These are phyloP conservation scores for Amphiprion percula DNA, from an alignment of 2,113 vertebrate species.

Conservation along the genomic window DNA sequence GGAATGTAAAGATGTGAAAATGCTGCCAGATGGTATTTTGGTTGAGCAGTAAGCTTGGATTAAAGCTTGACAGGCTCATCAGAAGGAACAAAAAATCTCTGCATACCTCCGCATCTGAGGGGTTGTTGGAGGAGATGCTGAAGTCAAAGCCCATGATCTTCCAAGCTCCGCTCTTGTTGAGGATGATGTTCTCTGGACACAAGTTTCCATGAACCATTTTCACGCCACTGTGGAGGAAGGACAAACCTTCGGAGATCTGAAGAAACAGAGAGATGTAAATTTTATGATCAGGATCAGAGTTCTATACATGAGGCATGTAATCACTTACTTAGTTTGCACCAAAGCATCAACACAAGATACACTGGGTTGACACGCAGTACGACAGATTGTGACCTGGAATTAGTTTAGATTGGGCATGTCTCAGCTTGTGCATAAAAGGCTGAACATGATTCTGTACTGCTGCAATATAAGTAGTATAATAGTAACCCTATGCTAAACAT, in stretches of 20 bases:
- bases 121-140: conserved; percentile 93
- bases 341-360: too few species aligned
- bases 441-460: too few species aligned
- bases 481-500: too few species aligned
- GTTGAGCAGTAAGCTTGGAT: neutral
- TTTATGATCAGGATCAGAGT: too few species aligned
- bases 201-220: conserved; percentile 99
- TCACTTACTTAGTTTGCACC: too few species aligned
- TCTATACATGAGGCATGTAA: too few species aligned
- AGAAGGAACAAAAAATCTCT: neutral
- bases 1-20: neutral
- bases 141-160: conserved; percentile 99
- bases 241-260: conserved; percentile 96
- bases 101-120: conserved; percentile 92
- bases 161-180: conserved; percentile 98
- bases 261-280: conserved; percentile 7
- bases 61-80: neutral
- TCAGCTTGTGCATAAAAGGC: too few species aligned
- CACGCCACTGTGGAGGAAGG: conserved; percentile 97
- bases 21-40: neutral
- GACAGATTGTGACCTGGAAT: too few species aligned
- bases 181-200: conserved; percentile 94
- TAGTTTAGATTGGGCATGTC: too few species aligned
- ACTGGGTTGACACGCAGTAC: too few species aligned
- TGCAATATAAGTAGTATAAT: too few species aligned